phyloP scores from a whole-genome alignment of 2,113 vertebrate genomes.

The Scortum barcoo region DNA sequence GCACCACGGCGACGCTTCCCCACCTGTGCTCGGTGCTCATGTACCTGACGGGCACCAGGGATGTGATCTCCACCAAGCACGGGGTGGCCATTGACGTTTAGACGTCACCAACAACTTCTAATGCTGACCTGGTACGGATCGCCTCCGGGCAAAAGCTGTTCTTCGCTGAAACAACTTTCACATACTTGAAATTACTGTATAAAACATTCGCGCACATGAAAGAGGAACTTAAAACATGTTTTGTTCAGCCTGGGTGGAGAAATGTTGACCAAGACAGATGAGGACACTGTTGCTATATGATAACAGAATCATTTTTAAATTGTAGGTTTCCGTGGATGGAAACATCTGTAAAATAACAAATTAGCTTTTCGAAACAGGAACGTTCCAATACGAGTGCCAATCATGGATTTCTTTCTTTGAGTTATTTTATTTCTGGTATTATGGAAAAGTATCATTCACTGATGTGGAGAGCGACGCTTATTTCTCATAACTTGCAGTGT shows the following conservation, averaged over 20 bases:
- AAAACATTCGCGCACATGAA: not conserved
- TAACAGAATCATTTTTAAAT: not conserved
- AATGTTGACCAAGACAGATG: not conserved
- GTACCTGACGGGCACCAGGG: slow-evolving; percentile 94
- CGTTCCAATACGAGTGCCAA: slow-evolving; percentile 13
- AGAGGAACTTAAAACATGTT: not conserved
- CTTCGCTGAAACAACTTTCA: slow-evolving; percentile 1
- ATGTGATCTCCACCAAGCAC: slow-evolving; percentile 93
- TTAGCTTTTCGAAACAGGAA: not conserved
- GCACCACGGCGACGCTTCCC: slow-evolving; percentile 92
- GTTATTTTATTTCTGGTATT: not conserved
- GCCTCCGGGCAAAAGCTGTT: not conserved
- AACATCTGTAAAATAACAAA: not conserved
- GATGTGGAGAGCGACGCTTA: too few relatives aligned
- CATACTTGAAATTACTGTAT: slow-evolving; percentile 33
- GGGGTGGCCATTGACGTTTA: slow-evolving; percentile 93
- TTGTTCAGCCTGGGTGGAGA: not conserved
- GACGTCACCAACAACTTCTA: not conserved
- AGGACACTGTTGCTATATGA: not conserved
- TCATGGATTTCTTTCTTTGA: not conserved
- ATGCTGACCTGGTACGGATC: not conserved
- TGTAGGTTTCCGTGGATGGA: not conserved
- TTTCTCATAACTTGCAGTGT: not conserved
- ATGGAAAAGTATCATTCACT: not conserved
- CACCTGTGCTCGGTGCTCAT: slow-evolving; percentile 94